Percentiles rank a stretch among this genome's conserved stretches.
Evolutionary conservation across 2,888 invertebrate genomes (phyloP).

Genomic region (Ditula angustiorana): DNA sequence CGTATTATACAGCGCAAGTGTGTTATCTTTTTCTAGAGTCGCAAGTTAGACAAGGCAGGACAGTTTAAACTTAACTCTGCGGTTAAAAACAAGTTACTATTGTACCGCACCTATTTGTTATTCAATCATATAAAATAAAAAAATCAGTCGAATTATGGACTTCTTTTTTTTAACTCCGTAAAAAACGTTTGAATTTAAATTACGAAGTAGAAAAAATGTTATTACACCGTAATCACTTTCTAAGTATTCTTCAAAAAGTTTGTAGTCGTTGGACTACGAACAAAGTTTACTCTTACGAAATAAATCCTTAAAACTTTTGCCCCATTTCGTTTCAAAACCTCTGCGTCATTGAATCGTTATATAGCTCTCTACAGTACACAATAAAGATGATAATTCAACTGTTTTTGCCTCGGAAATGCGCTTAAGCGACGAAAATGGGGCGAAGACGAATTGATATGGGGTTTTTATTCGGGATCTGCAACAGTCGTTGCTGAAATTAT

Average conservation of each 20-base stretch:
- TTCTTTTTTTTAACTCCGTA: too few species aligned
- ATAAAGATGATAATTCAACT: slow-evolving; percentile 62
- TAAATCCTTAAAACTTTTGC: not conserved
- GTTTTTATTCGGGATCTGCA: slow-evolving; percentile 47
- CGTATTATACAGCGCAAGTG: too few species aligned
- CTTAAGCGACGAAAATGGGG: slow-evolving; percentile 50
- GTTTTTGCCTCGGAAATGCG: slow-evolving; percentile 51
- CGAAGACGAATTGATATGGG: slow-evolving; percentile 51
- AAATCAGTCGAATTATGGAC: too few species aligned
- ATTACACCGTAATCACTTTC: too few species aligned
- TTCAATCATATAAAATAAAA: too few species aligned
- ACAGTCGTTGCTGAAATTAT: slow-evolving; percentile 29
- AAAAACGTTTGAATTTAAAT: too few species aligned
- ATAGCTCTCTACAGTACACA: slow-evolving; percentile 45
- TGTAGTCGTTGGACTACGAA: not conserved
- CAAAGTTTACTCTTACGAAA: not conserved
- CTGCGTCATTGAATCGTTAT: slow-evolving; percentile 37
- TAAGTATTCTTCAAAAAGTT: not conserved
- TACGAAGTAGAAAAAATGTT: too few species aligned
- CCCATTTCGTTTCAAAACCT: slow-evolving; percentile 7
- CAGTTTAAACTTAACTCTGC: too few species aligned
- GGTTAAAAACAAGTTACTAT: too few species aligned
- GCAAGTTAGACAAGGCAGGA: too few species aligned
- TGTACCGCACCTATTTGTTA: too few species aligned
- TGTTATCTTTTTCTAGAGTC: too few species aligned